Evolutionary conservation across 2,113 vertebrate species (phyloP).

Genomic region (Galeopterus variegatus): DNA sequence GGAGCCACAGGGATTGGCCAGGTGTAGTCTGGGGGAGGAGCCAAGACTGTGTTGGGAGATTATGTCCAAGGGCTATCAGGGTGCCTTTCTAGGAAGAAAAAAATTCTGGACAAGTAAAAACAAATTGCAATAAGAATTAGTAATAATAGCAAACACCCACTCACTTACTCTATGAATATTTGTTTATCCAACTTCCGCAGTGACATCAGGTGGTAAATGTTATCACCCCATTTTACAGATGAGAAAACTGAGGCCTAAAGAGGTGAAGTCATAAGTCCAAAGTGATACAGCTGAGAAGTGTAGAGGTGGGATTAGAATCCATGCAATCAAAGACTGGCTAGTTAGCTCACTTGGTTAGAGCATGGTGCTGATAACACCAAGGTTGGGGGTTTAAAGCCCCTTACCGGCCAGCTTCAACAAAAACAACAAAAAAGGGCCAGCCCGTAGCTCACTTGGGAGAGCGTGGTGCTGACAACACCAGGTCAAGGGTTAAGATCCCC

Average conservation of each 20-base stretch:
- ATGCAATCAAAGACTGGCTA: too few species aligned
- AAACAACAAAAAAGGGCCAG: too few species aligned
- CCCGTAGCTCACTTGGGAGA: too few species aligned
- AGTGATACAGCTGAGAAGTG: neutral
- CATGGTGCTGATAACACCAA: too few species aligned
- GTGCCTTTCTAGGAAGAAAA: neutral
- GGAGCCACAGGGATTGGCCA: neutral
- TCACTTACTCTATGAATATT: neutral
- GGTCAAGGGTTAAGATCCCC: too few species aligned
- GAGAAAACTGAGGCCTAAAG: conserved; percentile 12
- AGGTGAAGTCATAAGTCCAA: neutral
- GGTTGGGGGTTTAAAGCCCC: too few species aligned
- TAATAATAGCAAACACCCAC: neutral
- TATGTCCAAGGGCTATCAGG: neutral
- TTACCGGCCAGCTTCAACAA: too few species aligned
- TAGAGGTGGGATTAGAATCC: neutral
- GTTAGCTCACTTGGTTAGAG: too few species aligned
- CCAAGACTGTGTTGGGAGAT: neutral
- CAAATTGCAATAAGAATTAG: neutral
- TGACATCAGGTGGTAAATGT: neutral
- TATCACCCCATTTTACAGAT: neutral
- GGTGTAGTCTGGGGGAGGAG: neutral
- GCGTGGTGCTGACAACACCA: too few species aligned
- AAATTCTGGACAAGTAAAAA: neutral
- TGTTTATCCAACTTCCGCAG: neutral